These are phyloP conservation scores for Ceuthmochares aereus DNA, from an alignment of 2,113 vertebrate genomes.

Conservation along the genomic window DNA sequence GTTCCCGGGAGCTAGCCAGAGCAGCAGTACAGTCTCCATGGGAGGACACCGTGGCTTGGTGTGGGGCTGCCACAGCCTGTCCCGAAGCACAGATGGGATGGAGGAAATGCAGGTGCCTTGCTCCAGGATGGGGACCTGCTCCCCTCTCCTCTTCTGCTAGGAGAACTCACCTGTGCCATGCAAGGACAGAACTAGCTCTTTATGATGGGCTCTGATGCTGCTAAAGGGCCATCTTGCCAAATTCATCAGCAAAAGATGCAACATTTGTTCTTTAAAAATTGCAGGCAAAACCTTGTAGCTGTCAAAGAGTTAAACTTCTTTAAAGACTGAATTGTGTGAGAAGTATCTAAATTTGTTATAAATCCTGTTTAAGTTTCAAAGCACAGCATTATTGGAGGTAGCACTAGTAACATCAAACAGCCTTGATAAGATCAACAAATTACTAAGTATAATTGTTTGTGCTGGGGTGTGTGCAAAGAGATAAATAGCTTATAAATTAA, in stretches of 20 bases:
- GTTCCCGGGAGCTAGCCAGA: neutral
- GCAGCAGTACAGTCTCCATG: neutral
- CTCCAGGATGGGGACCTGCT: rapidly evolving
- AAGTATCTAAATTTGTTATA: conserved; percentile 31
- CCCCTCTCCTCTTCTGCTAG: neutral
- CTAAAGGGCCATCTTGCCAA: neutral
- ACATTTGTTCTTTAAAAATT: neutral
- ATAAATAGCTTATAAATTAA: conserved; percentile 77
- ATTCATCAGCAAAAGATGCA: neutral
- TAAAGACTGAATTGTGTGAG: neutral
- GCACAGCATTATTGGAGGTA: conserved; percentile 41
- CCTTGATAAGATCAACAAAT: conserved; percentile 74
- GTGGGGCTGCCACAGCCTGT: rapidly evolving
- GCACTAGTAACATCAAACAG: conserved; percentile 58
- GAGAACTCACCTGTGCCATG: rapidly evolving
- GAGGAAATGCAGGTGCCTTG: neutral
- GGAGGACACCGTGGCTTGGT: rapidly evolving
- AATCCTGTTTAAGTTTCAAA: conserved; percentile 63
- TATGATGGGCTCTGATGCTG: neutral
- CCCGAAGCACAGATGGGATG: rapidly evolving
- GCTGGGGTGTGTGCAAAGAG: conserved; percentile 66
- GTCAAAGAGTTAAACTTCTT: conserved; percentile 39
- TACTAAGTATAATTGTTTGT: conserved; percentile 75
- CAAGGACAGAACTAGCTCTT: neutral
- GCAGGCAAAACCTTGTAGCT: neutral